phyloP scores from a whole-genome alignment of 1,140 invertebrate genomes.

The Pogonomyrmex barbatus region DNA sequence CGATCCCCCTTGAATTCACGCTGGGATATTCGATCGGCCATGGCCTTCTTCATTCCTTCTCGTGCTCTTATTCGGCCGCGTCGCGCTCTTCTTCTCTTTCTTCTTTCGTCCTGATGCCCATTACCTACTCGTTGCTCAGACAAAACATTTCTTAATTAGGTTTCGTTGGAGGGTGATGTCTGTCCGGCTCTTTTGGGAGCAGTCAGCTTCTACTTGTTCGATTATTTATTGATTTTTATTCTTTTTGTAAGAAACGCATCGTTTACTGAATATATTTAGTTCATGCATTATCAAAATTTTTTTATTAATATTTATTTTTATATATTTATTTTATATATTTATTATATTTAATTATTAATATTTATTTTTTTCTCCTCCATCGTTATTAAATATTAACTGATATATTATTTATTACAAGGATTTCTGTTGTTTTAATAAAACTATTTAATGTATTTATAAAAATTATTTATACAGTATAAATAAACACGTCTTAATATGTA shows the following conservation, averaged over 20 bases:
- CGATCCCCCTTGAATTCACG: conserved; percentile 80
- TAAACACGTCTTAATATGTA: not conserved
- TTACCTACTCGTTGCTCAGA: conserved; percentile 78
- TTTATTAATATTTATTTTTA: not conserved
- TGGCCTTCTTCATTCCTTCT: conserved; percentile 75
- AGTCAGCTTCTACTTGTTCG: conserved; percentile 55
- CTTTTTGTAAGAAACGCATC: conserved; percentile 19
- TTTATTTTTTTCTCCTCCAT: not conserved
- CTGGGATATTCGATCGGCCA: conserved; percentile 82
- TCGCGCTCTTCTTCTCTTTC: conserved; percentile 63
- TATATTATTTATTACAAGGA: not conserved
- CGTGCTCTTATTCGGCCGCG: conserved; percentile 79
- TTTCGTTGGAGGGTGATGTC: conserved; percentile 77
- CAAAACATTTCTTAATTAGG: conserved; percentile 87
- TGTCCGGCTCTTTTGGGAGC: conserved; percentile 58
- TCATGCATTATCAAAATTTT: not conserved
- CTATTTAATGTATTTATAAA: not conserved
- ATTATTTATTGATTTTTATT: conserved; percentile 73
- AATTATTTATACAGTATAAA: not conserved
- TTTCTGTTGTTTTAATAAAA: not conserved
- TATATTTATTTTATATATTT: too few species aligned
- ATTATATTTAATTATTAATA: not conserved
- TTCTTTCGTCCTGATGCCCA: conserved; percentile 61
- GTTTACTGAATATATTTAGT: not conserved
- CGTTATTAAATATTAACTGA: not conserved